Conservation (phyloP, 2,888 invertebrate species). For the Philereme transversata region DNA sequence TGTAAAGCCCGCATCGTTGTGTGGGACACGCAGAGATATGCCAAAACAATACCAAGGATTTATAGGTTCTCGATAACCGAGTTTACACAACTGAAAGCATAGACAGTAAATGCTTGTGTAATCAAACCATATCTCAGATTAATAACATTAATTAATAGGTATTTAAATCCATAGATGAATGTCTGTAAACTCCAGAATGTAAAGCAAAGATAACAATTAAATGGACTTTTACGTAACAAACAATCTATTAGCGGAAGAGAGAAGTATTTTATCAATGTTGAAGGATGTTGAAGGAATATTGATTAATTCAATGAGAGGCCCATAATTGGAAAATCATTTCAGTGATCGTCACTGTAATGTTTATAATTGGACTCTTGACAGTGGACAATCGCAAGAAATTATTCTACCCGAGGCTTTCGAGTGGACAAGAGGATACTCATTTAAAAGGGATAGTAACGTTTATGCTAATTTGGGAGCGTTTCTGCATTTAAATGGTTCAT, state of each 20-base stretch:
- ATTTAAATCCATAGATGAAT: conserved; percentile 24
- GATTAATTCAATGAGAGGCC: conserved; percentile 67
- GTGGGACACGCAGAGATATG: conserved; percentile 54
- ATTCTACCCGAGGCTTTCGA: conserved; percentile 52
- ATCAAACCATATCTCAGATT: conserved; percentile 19
- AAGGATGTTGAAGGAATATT: conserved; percentile 53
- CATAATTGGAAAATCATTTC: conserved; percentile 71
- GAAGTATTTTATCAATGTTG: conserved; percentile 60
- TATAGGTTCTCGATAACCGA: conserved; percentile 55
- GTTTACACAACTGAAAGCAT: conserved; percentile 39
- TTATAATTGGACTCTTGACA: conserved; percentile 67
- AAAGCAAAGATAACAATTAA: conserved; percentile 37
- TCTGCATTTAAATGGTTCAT: conserved; percentile 38
- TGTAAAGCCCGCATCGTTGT: conserved; percentile 40
- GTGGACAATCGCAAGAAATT: conserved; percentile 62
- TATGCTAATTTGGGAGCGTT: conserved; percentile 39
- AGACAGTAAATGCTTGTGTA: conserved; percentile 34
- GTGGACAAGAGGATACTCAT: conserved; percentile 43
- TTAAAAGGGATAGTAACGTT: conserved; percentile 44
- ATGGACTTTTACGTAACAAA: conserved; percentile 42
- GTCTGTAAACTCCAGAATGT: conserved; percentile 24
- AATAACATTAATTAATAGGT: conserved; percentile 4
- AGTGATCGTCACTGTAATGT: conserved; percentile 62
- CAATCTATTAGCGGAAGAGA: conserved; percentile 56
- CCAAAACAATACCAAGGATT: conserved; percentile 65